Evolutionary conservation across 2,797 vertebrate species (phyloP).

Genomic region (Mormyrus hasselquistii): DNA sequence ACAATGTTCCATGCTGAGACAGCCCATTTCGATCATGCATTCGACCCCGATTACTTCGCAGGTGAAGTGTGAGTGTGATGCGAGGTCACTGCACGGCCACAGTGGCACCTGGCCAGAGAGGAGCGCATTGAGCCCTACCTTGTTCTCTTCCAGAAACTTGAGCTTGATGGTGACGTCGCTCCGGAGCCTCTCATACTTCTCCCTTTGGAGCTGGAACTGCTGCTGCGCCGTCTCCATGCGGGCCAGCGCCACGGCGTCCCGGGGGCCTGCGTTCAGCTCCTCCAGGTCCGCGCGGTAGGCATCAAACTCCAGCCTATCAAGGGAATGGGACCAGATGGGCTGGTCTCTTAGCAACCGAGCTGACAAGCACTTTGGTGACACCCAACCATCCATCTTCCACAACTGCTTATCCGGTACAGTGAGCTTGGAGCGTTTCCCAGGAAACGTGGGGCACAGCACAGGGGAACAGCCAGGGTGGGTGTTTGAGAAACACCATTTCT

Average conservation of each 20-base stretch:
- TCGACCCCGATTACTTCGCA: neutral
- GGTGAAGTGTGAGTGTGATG: neutral
- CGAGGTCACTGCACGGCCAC: neutral
- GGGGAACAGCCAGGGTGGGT: neutral
- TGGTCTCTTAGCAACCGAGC: neutral
- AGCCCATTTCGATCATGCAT: neutral
- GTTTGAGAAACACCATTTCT: neutral
- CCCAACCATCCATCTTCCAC: neutral
- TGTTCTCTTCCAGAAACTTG: slow-evolving; percentile 96
- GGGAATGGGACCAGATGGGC: too few species aligned
- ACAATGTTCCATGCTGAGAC: neutral
- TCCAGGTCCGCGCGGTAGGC: slow-evolving; percentile 94
- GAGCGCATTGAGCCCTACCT: slow-evolving; percentile 55
- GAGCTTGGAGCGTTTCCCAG: neutral
- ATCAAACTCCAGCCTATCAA: slow-evolving; percentile 82
- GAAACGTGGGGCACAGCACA: neutral
- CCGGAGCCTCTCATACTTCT: slow-evolving; percentile 88
- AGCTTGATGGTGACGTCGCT: slow-evolving; percentile 95
- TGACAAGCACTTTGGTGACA: neutral
- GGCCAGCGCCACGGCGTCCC: slow-evolving; percentile 74
- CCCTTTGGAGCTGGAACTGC: slow-evolving; percentile 82
- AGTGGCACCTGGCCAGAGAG: neutral
- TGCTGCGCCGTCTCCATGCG: slow-evolving; percentile 85
- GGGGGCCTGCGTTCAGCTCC: slow-evolving; percentile 81
- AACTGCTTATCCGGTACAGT: neutral